Evolutionary conservation across 2,888 invertebrate genomes (phyloP), one percentile per base, ranked within the genome.

Genomic region (Galerucella calmariensis): DNA sequence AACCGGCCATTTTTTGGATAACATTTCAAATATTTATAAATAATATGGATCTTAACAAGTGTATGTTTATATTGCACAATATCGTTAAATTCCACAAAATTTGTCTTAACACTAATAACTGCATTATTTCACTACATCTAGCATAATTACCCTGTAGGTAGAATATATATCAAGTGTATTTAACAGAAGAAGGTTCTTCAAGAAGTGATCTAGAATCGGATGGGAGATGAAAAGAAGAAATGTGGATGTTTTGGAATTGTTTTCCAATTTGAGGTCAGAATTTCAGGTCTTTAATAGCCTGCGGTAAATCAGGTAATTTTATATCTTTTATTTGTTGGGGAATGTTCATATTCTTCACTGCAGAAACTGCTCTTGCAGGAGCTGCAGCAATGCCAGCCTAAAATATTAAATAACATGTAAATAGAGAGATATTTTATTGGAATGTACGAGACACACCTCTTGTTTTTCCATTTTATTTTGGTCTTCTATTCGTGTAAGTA

Each of bases 321-420:
- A 99, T 95, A 86, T 99, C 99, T 82, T 99, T 95, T 79, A 99
- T 94, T 88, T 99, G 98, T 87, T 99, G 99, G 6, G 99, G 97
- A 87, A 99, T 92, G 89, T 99, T 99, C 96, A 99, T 99, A 87
- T 97, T 99, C 88, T 99, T 99, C 4, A 99, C 96, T 0, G 99
- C 98, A 0, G 98, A 98, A 0, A 99, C 98, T 0, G 99, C 99
- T 66, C 99, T 90, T 5, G 98, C 98, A 0, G 99, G 99, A 6
- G 99, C 99, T 14, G 98, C 98, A 11, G 96, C 93, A 80, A 98
- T 92, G 35, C 98, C 98, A 83, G 98, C 98, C 97, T 97, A 89
- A 53, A 90, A 86, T 73, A 58, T 66, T 58, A 51, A 24, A 56
- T 27, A 12, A 35, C 5, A 61, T 58, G 9, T 58, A 6, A 16